A percentile compares a stretch with the other conserved stretches of the same genome.
Conservation (phyloP, 2,888 invertebrate genomes). For the Drepana falcataria region DNA sequence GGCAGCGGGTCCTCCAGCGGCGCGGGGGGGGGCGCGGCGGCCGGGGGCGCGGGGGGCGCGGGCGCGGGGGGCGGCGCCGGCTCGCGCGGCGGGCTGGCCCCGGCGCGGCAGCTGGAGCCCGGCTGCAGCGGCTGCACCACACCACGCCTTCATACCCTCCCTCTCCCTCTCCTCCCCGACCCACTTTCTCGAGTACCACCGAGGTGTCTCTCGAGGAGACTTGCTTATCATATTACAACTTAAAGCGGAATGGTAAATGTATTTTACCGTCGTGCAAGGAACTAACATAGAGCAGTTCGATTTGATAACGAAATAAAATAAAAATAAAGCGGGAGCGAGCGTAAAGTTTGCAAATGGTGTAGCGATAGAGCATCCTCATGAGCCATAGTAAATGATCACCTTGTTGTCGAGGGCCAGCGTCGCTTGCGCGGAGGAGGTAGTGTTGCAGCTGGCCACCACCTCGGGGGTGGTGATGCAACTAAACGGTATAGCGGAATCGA, state of each 20-base stretch:
- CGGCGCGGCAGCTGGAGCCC: constrained; percentile 50
- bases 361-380: constrained; percentile 8
- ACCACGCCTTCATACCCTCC: constrained; percentile 15
- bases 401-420: constrained; percentile 58
- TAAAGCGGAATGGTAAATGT: background rate
- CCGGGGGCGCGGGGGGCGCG: constrained; percentile 50
- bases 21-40: constrained; percentile 27
- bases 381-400: constrained; percentile 33
- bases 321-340: constrained; percentile 3
- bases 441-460: constrained; percentile 69
- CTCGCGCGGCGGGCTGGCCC: constrained; percentile 44
- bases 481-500: constrained; percentile 72
- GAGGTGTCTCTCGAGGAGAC: too few relatives aligned
- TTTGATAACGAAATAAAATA: too few relatives aligned
- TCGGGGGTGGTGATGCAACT: constrained; percentile 75
- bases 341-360: constrained; percentile 35
- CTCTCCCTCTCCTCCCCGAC: constrained; percentile 2
- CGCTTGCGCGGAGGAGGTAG: constrained; percentile 55
- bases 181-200: background rate
- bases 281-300: too few relatives aligned
- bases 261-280: too few relatives aligned
- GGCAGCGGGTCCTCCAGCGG: constrained; percentile 5
- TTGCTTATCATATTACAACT: too few relatives aligned
- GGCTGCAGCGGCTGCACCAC: constrained; percentile 60
- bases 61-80: constrained; percentile 28